Evolutionary conservation across 1,140 invertebrate species (phyloP).

Genomic region (Bombus vancouverensis): DNA sequence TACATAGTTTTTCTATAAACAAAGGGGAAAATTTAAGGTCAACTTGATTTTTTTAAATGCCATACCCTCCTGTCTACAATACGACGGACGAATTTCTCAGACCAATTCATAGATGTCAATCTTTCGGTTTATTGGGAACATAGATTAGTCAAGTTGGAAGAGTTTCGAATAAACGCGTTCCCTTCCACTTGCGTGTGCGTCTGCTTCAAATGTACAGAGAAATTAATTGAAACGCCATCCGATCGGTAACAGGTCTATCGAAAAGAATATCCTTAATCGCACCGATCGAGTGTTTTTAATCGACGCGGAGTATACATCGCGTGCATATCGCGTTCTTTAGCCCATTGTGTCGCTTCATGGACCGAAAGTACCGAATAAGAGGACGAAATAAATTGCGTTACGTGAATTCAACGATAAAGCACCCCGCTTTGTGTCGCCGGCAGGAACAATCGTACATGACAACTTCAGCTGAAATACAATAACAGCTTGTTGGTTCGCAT

Average conservation of each 20-base stretch:
- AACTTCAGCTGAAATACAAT: constrained; percentile 51
- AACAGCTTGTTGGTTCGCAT: constrained; percentile 31
- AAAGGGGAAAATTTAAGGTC: too few species aligned
- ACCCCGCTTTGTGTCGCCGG: constrained; percentile 21
- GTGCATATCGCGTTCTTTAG: neutral
- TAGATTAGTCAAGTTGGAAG: too few species aligned
- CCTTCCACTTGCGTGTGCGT: too few species aligned
- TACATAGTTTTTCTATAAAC: too few species aligned
- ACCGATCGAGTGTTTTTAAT: neutral
- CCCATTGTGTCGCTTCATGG: neutral
- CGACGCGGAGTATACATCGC: too few species aligned
- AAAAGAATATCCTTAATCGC: neutral
- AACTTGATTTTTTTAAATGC: too few species aligned
- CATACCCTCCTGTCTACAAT: too few species aligned
- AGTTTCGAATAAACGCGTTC: too few species aligned
- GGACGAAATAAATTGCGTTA: constrained; percentile 30
- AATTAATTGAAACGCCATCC: constrained; percentile 15
- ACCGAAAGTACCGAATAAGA: neutral
- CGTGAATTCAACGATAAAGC: neutral
- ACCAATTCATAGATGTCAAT: too few species aligned
- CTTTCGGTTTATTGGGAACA: too few species aligned
- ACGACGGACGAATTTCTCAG: too few species aligned
- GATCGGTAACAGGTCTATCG: too few species aligned
- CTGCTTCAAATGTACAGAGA: neutral
- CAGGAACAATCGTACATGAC: constrained; percentile 31